Evolutionary conservation across 2,113 vertebrate species (phyloP).

Genomic region (Paracanthobrama guichenoti): DNA sequence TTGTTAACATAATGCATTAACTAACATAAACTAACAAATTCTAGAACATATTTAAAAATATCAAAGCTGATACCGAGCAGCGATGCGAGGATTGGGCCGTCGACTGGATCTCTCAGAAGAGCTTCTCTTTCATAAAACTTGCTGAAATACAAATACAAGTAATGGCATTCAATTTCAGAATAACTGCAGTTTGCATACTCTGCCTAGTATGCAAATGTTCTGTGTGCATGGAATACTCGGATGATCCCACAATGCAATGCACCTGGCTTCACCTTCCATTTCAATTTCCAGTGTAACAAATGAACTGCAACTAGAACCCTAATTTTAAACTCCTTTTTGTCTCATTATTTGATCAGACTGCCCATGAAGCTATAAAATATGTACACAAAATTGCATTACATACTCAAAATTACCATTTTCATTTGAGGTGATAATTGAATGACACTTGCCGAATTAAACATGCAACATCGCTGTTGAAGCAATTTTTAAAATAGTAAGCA

Average conservation of each 20-base stretch:
- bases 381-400: not conserved
- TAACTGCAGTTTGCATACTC: not conserved
- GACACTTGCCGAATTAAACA: too few species aligned
- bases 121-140: slow-evolving; percentile 96
- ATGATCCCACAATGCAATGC: too few species aligned
- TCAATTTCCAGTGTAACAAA: not conserved
- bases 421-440: too few species aligned
- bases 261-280: too few species aligned
- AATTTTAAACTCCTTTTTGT: not conserved
- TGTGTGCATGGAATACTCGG: too few species aligned
- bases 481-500: too few species aligned
- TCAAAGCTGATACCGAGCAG: slow-evolving; percentile 80
- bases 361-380: not conserved
- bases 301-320: not conserved
- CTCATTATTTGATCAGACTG: not conserved
- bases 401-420: not conserved
- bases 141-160: slow-evolving; percentile 70
- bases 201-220: too few species aligned
- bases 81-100: slow-evolving; percentile 94
- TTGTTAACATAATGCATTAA: too few species aligned
- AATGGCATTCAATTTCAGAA: not conserved
- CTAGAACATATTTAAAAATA: not conserved
- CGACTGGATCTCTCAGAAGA: slow-evolving; percentile 92
- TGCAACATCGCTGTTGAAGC: too few species aligned
- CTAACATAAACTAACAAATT: too few species aligned